Percentiles rank a stretch among this genome's conserved stretches.
These are phyloP conservation scores for Clavelina lepadiformis DNA, from an alignment of 23 tunicate genomes.

Conservation along the genomic window DNA sequence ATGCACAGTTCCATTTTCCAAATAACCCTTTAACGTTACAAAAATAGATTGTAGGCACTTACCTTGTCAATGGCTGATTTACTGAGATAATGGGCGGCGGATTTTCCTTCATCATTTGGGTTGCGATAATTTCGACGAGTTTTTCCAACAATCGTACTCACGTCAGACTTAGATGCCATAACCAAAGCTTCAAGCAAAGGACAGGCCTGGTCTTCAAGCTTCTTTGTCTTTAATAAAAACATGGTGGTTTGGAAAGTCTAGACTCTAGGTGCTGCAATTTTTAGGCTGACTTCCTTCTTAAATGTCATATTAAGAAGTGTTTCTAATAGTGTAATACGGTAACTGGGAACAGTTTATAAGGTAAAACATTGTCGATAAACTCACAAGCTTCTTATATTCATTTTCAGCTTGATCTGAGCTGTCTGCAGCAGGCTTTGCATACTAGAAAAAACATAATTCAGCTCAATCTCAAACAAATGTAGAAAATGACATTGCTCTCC, in stretches of 20 bases:
- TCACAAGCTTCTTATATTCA: conserved; percentile 13
- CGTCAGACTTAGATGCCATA: conserved; percentile 78
- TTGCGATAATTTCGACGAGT: conserved; percentile 68
- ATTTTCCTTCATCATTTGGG: conserved; percentile 73
- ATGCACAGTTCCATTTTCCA: too few species aligned
- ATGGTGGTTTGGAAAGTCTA: too few species aligned
- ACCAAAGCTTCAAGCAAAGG: conserved; percentile 93
- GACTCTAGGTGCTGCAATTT: too few species aligned
- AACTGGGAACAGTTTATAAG: neutral
- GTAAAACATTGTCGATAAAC: neutral
- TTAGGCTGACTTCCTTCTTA: too few species aligned
- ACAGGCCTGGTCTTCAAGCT: conserved; percentile 79
- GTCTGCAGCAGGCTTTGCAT: conserved; percentile 11
- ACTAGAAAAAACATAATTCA: neutral
- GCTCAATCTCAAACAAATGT: too few species aligned
- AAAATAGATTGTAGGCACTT: too few species aligned
- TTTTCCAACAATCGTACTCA: conserved; percentile 77
- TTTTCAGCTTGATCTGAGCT: conserved; percentile 6
- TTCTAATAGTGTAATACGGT: neutral
- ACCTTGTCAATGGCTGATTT: conserved; percentile 77
- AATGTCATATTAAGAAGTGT: too few species aligned
- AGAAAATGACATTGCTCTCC: too few species aligned
- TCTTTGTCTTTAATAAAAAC: too few species aligned
- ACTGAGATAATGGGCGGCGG: conserved; percentile 90
- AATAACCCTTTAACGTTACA: too few species aligned